A percentile compares a stretch with the other conserved stretches of the same genome.
Evolutionary conservation across 2,888 invertebrate genomes (phyloP).

Genomic region (Polydrusus pterygomalis): DNA sequence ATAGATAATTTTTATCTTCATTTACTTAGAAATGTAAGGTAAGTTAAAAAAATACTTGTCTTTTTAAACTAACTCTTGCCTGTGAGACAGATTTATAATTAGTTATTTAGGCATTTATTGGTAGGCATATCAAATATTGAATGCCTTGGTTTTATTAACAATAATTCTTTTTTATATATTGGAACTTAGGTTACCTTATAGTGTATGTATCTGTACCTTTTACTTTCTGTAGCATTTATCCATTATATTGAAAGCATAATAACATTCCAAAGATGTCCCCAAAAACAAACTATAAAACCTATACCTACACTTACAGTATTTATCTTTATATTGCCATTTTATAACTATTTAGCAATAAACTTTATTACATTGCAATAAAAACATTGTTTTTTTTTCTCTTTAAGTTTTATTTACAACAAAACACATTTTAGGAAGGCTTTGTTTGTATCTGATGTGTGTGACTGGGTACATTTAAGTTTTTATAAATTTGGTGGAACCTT

Average conservation of each 20-base stretch:
- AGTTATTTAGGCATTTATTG: no score
- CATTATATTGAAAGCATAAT: constrained; percentile 1
- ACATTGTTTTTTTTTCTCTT: constrained; percentile 5
- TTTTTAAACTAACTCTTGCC: not conserved
- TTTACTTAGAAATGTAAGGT: not conserved
- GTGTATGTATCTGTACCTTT: no score
- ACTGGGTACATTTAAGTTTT: not conserved
- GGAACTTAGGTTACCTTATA: no score
- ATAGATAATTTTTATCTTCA: not conserved
- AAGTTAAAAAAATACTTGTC: not conserved
- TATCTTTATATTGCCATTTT: constrained; percentile 30
- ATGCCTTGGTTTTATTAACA: no score
- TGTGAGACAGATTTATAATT: not conserved
- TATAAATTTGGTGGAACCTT: not conserved
- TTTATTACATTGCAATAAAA: constrained; percentile 34
- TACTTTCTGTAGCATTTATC: not conserved
- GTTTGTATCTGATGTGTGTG: not conserved
- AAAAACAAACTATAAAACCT: constrained; percentile 21
- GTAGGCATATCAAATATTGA: no score
- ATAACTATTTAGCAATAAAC: constrained; percentile 20
- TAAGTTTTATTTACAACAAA: constrained; percentile 39
- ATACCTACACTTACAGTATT: constrained; percentile 22
- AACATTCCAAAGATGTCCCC: constrained; percentile 43
- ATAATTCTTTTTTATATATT: no score
- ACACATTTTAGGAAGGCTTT: not conserved